phyloP scores from a whole-genome alignment of 2,797 vertebrate genomes.

The Alca torda region DNA sequence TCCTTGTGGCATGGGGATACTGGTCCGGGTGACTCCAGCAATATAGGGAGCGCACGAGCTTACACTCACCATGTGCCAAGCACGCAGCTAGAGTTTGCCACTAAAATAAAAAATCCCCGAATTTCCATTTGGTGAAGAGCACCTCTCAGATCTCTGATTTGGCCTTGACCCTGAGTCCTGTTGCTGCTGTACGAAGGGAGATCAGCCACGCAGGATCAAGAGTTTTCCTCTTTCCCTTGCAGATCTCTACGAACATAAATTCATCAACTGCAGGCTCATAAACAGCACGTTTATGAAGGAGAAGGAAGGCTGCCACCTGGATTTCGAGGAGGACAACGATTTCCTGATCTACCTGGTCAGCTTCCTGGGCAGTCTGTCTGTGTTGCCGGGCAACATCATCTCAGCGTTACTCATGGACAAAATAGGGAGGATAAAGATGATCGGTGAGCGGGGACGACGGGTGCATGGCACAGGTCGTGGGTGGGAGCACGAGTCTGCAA shows the following conservation, averaged over 20 bases:
- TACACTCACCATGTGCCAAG: background rate
- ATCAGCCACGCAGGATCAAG: background rate
- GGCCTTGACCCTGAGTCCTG: background rate
- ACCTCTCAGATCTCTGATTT: background rate
- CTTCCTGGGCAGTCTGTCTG: conserved; percentile 93
- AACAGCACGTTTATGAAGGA: conserved; percentile 87
- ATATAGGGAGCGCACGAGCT: background rate
- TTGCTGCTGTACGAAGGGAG: background rate
- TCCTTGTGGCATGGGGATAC: background rate
- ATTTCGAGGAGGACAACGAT: conserved; percentile 94
- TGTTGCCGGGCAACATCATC: conserved; percentile 94
- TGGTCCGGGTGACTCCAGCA: background rate
- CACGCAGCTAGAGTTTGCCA: background rate
- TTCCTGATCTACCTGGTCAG: conserved; percentile 96
- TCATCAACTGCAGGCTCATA: conserved; percentile 87
- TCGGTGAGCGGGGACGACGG: conserved; percentile 79
- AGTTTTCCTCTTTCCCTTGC: conserved; percentile 16
- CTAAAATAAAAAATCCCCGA: background rate
- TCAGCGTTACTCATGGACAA: conserved; percentile 97
- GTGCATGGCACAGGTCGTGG: fast-evolving
- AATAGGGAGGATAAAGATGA: conserved; percentile 92
- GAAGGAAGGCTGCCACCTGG: conserved; percentile 92
- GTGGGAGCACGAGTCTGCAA: background rate
- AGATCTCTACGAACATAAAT: conserved; percentile 94
- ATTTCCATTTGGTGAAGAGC: background rate